Evolutionary conservation across 2,113 vertebrate species (phyloP).

Genomic region (Thalassarche chlororhynchos): DNA sequence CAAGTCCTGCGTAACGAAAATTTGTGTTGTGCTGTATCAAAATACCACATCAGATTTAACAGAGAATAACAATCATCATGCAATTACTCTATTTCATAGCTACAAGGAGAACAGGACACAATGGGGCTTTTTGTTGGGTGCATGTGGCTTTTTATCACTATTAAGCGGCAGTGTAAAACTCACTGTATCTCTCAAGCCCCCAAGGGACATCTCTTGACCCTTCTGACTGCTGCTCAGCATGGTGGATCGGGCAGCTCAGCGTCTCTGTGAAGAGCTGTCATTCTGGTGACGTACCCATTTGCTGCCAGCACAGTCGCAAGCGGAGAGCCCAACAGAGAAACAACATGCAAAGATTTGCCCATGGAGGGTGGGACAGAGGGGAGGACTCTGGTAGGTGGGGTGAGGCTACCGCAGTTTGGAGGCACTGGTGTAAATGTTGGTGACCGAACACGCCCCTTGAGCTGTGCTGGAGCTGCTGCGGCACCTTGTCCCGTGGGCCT

Average conservation of each 20-base stretch:
- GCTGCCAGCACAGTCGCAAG: neutral
- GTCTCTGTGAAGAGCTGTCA: neutral
- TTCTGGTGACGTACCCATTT: fast-evolving
- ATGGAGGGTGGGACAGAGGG: neutral
- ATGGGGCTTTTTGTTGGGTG: neutral
- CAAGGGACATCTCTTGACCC: neutral
- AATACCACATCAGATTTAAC: neutral
- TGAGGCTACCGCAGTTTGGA: neutral
- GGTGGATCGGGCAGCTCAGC: neutral
- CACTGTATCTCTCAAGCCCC: neutral
- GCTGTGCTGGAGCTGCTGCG: neutral
- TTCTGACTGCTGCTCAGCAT: neutral
- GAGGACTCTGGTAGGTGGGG: neutral
- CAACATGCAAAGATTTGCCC: fast-evolving
- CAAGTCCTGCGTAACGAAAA: neutral
- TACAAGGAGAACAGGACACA: neutral
- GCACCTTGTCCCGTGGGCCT: neutral
- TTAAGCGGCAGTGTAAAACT: neutral
- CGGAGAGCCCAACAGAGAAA: neutral
- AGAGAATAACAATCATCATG: neutral
- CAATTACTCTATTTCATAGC: neutral
- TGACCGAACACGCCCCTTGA: neutral
- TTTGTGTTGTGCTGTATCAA: neutral
- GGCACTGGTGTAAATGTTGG: neutral
- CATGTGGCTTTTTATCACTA: neutral